These are phyloP conservation scores for Brachionus angularis DNA, from an alignment of 1,140 invertebrate genomes.

Conservation along the genomic window DNA sequence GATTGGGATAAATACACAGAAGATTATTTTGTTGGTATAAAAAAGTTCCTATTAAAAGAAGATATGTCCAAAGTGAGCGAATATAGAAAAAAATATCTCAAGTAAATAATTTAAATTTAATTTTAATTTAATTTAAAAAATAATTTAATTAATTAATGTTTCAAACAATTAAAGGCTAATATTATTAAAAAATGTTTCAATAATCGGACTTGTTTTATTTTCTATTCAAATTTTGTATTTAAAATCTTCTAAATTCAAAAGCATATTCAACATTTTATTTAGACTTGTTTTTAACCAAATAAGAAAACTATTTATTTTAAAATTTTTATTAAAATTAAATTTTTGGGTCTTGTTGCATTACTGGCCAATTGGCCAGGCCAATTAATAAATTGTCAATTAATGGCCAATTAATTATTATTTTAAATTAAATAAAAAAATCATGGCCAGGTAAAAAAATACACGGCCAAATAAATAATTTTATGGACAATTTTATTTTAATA, in stretches of 20 bases:
- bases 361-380: no score
- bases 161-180: no score
- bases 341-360: no score
- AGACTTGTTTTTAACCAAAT: background rate
- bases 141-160: no score
- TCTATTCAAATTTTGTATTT: background rate
- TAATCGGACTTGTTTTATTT: no score
- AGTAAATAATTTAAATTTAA: background rate
- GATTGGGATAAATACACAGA: slow-evolving; percentile 54
- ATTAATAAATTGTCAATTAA: no score
- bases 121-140: background rate
- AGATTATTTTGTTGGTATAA: slow-evolving; percentile 53
- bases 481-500: no score
- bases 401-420: no score
- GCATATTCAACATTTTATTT: background rate
- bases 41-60: slow-evolving; percentile 54
- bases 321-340: background rate
- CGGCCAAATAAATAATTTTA: no score
- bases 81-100: slow-evolving; percentile 16
- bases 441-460: no score
- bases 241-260: background rate
- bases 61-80: slow-evolving; percentile 47
- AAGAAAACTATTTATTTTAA: background rate
- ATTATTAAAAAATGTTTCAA: slow-evolving; percentile 1
- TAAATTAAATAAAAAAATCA: no score